phyloP scores from a whole-genome alignment of 1,140 invertebrate species.

The Caenorhabditis briggsae region DNA sequence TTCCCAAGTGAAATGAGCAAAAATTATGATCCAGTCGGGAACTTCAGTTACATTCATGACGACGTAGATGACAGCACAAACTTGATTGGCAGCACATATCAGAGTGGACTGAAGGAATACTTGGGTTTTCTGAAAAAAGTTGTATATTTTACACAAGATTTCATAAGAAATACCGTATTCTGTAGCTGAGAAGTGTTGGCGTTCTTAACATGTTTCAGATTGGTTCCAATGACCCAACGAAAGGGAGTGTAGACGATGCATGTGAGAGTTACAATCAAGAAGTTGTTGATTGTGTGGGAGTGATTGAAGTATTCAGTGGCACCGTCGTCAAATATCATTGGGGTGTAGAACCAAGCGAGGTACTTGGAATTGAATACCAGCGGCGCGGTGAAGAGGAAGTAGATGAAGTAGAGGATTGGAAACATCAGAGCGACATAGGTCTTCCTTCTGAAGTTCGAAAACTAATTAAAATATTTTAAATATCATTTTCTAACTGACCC shows the following conservation, averaged over 20 bases:
- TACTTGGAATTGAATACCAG: slow-evolving; percentile 17
- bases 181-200: slow-evolving; percentile 9
- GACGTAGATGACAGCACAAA: slow-evolving; percentile 10
- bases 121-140: not conserved
- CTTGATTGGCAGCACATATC: slow-evolving; percentile 22
- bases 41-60: slow-evolving; percentile 31
- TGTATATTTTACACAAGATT: not conserved
- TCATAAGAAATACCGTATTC: slow-evolving; percentile 2
- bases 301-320: slow-evolving; percentile 44
- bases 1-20: slow-evolving; percentile 42
- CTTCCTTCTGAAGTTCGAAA: not conserved
- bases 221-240: slow-evolving; percentile 30
- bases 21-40: slow-evolving; percentile 9
- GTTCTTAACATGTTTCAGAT: slow-evolving; percentile 25
- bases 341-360: slow-evolving; percentile 38
- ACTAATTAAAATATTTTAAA: not conserved
- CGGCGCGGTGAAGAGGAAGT: slow-evolving; percentile 10
- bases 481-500: not conserved
- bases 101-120: slow-evolving; percentile 14
- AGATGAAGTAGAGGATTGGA: slow-evolving; percentile 35
- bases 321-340: slow-evolving; percentile 24
- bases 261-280: slow-evolving; percentile 12
- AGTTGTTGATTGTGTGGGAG: slow-evolving; percentile 25
- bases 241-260: slow-evolving; percentile 26
- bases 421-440: not conserved